phyloP scores from a whole-genome alignment of 2,113 vertebrate species.

The Symphodus melops region DNA sequence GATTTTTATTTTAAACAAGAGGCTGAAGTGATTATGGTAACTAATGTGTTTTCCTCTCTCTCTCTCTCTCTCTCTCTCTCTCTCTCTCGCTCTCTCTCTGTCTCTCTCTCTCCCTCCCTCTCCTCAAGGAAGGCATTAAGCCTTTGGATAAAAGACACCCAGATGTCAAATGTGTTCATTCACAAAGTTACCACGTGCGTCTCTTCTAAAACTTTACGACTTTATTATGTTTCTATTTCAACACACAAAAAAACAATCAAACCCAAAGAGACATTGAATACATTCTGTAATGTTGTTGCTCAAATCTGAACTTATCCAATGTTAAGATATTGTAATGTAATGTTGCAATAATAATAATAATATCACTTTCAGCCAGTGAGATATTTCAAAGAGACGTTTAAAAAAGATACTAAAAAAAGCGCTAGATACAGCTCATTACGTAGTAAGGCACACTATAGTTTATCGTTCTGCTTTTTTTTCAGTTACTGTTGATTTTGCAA shows the following conservation, averaged over 20 bases:
- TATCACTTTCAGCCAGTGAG: too few relatives aligned
- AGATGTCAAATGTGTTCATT: conserved; percentile 49
- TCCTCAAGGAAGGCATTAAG: conserved; percentile 16
- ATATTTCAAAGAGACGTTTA: too few relatives aligned
- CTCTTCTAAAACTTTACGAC: conserved; percentile 4
- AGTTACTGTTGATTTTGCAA: too few relatives aligned
- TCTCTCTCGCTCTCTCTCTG: not conserved
- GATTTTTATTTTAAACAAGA: conserved; percentile 49
- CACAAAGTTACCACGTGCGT: conserved; percentile 36
- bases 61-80: not conserved
- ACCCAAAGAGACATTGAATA: too few relatives aligned
- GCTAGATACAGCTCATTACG: too few relatives aligned
- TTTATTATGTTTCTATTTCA: not conserved
- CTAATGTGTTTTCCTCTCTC: conserved; percentile 28
- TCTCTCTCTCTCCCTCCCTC: not conserved
- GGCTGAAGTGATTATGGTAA: conserved; percentile 61
- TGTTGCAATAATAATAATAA: too few relatives aligned
- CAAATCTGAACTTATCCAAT: conserved; percentile 5
- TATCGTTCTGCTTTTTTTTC: too few relatives aligned
- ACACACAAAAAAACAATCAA: too few relatives aligned
- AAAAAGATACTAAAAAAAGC: too few relatives aligned
- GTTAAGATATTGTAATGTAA: too few relatives aligned
- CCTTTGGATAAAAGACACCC: conserved; percentile 14
- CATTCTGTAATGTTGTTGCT: not conserved
- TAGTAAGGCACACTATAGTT: too few relatives aligned